These are phyloP conservation scores for Indicator maculatus DNA, from an alignment of 2,113 vertebrate genomes.

Conservation along the genomic window DNA sequence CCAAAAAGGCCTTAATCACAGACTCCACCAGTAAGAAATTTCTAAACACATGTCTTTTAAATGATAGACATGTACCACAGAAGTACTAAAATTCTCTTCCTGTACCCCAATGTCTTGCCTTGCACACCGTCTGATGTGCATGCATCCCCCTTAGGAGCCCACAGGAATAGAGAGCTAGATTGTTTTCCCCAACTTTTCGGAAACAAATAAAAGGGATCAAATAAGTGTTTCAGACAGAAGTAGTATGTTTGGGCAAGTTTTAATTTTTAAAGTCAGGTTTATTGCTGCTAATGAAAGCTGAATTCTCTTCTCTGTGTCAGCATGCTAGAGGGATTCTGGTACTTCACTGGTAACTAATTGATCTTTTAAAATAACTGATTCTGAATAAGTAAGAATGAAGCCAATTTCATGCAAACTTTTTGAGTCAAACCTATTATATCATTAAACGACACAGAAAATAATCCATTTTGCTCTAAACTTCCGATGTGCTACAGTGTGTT, in stretches of 20 bases:
- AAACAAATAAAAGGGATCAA: neutral
- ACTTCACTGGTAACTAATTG: neutral
- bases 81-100: neutral
- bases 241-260: neutral
- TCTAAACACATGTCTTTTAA: neutral
- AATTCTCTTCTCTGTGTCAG: neutral
- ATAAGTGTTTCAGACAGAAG: neutral
- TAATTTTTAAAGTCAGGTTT: neutral
- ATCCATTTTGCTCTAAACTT: neutral
- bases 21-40: neutral
- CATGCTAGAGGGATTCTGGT: neutral
- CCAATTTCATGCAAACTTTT: slow-evolving; percentile 22
- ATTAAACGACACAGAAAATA: slow-evolving; percentile 44
- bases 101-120: rapidly evolving
- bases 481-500: neutral
- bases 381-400: neutral
- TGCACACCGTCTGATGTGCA: rapidly evolving
- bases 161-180: neutral
- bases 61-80: neutral
- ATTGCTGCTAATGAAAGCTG: neutral
- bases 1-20: neutral
- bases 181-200: neutral
- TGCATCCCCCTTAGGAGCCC: neutral
- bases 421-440: neutral
- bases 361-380: neutral